Base-by-base conservation (phyloP, 92 coral and sea anemone species). In the Phenganax subtilis region DNA sequence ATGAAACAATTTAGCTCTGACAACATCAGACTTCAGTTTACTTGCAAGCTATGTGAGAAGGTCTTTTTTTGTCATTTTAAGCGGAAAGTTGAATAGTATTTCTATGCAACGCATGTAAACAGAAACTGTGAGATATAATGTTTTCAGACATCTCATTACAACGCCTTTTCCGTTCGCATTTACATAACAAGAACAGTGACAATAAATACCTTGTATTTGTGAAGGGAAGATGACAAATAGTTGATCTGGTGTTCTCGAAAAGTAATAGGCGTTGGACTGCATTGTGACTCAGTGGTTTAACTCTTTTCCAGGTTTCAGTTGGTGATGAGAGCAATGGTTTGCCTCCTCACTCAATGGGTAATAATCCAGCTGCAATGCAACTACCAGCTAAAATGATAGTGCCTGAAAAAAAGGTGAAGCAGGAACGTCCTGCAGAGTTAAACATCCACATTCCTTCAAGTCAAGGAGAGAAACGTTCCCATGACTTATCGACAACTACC, bases 281-380 rank as follows among this genome's bases (percentile, higher is more conserved):
- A 17, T 61, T 61, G 25, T 15, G 67, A 12, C 20, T 15, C 8
- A 28, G 20, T 61, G 67, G 2, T 0, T 6, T 8, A 30, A 69
- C 27, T 31, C 7, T 16, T 76, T 30, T 12, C 12, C 61, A 55
- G 81, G 69, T 76, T 76, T 16, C 57, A 57, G 72, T 47, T 12
- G 67, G 17, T n/a, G 28, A 78, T 9, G 82, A 78, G 56, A 61
- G 27, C 17, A 58, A 65, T 78, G 82, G 72, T 64, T 60, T 78
- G 82, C 59, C 82, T 60, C 72, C 82, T 25, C 67, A 29, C 20
- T 60, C 82, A 3, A 78, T 78, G 82, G 82, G 82, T 9, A 78
- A 63, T 58, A 60, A 64, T 78, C 54, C 69, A 57, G 0, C 60
- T 14, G 20, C 82, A 14, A 61, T 78, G 82, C 82, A 78, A 27